These are phyloP conservation scores for Periplaneta americana DNA, from an alignment of 1,140 invertebrate genomes.

Conservation along the genomic window DNA sequence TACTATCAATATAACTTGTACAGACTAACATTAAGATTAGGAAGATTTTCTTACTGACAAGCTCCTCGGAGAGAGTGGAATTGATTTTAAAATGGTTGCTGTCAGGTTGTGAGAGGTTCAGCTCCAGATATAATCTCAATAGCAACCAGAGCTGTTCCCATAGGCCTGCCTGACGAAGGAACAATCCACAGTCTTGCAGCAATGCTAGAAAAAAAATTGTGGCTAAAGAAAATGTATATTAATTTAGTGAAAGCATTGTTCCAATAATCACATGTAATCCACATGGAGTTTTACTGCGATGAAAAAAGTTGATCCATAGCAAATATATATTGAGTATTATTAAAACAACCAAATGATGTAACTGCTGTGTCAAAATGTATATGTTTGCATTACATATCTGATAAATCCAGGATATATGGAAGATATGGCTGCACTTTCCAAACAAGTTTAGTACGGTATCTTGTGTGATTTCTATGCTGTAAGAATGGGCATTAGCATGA, in stretches of 20 bases:
- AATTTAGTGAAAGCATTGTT: too few relatives aligned
- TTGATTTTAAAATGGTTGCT: conserved; percentile 18
- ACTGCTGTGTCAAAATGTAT: not conserved
- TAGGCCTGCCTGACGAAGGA: conserved; percentile 57
- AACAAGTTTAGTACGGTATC: too few relatives aligned
- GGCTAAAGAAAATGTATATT: not conserved
- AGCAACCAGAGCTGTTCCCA: conserved; percentile 59
- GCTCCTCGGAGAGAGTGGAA: conserved; percentile 17
- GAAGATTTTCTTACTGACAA: conserved; percentile 26
- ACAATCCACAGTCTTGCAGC: conserved; percentile 52
- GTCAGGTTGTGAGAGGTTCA: conserved; percentile 44
- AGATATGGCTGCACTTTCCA: too few relatives aligned
- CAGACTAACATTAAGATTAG: not conserved
- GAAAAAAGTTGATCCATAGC: not conserved
- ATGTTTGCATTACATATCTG: not conserved
- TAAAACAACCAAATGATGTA: not conserved
- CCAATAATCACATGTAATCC: not conserved
- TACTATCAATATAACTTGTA: too few relatives aligned
- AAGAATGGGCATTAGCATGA: too few relatives aligned
- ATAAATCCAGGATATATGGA: too few relatives aligned
- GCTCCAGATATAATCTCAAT: conserved; percentile 48
- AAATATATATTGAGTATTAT: not conserved
- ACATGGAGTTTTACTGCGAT: not conserved
- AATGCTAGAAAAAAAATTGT: conserved; percentile 33
- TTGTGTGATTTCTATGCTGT: too few relatives aligned